Evolutionary conservation across 2,888 invertebrate genomes (phyloP), one percentile per base, ranked within the genome.

Genomic region (Lathronympha strigana): DNA sequence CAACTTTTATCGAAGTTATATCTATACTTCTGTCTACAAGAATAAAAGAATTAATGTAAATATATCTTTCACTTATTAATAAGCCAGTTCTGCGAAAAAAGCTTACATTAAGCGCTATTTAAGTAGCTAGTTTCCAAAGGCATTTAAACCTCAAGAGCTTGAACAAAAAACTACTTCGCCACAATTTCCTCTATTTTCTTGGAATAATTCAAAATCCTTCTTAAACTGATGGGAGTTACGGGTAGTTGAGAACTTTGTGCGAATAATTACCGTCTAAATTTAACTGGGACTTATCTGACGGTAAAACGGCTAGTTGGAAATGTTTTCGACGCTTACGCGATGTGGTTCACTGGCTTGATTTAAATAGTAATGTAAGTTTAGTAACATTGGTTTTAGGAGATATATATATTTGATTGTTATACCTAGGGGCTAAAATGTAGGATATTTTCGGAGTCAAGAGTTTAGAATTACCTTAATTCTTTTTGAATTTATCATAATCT

Each of bases 201-300:
- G 51, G 57, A 58, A 67, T 63, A 66, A 64, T 57, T 66, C 55
- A 57, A 43, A 62, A 55, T 66, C 58, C 53, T 63, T 33, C 66
- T 61, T 50, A 43, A 66, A 50, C 55, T 66, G 66, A 61, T 55
- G 66, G 31, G 58, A 64, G 64, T 64, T 64, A 19, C 31, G 51
- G 45, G 33, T 62, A 62, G 62, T 62, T 62, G 15, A 50, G 9
- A 57, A 63, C 57, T 64, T 36, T 43, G 43, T 57, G 57, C 0
- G 58, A 58, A 60, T 64, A 64, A 64, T 64, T 53, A 58, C 64
- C 58, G 63, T 58, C 40, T 58, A 25, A 45, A 51, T 58, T 60
- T 58, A 51, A 64, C 50, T 13, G 57, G 43, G n/a, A 58, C 36
- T 64, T 64, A 64, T 64, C 64, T 45, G 50, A 11, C 57, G 58